These are phyloP conservation scores for Planiliza haematocheilus DNA, from an alignment of 2,113 vertebrate species.

Conservation along the genomic window DNA sequence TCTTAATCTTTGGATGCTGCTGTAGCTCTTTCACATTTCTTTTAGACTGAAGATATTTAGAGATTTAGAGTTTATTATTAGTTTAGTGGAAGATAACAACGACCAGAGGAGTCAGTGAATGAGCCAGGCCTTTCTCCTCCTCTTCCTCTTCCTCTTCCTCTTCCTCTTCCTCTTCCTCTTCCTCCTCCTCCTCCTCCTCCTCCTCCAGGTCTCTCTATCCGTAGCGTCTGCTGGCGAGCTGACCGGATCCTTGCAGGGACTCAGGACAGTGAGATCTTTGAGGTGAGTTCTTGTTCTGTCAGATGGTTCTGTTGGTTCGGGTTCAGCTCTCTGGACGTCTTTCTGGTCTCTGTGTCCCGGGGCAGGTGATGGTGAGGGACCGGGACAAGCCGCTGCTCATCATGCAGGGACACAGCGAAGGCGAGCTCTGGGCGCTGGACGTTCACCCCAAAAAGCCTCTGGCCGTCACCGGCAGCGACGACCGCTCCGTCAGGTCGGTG, in stretches of 20 bases:
- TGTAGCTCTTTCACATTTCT: too few species aligned
- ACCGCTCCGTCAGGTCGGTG: slow-evolving; percentile 92
- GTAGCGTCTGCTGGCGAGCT: slow-evolving; percentile 96
- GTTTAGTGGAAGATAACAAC: too few species aligned
- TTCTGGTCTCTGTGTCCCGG: background rate
- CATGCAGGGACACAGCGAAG: slow-evolving; percentile 97
- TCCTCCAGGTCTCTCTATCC: slow-evolving; percentile 90
- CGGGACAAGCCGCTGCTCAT: slow-evolving; percentile 93
- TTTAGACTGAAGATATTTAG: too few species aligned
- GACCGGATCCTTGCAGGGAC: slow-evolving; percentile 94
- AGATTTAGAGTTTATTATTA: too few species aligned
- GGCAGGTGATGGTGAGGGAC: slow-evolving; percentile 92
- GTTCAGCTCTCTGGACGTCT: too few species aligned
- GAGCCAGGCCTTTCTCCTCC: too few species aligned
- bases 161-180: background rate
- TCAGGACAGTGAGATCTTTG: slow-evolving; percentile 97
- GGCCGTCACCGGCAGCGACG: slow-evolving; percentile 94
- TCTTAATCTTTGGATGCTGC: too few species aligned
- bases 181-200: background rate
- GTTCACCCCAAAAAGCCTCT: slow-evolving; percentile 94
- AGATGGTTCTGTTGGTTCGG: too few species aligned
- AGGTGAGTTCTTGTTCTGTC: too few species aligned
- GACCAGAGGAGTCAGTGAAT: too few species aligned
- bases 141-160: background rate
- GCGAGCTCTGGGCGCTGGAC: slow-evolving; percentile 95